phyloP scores from a whole-genome alignment of 2,888 invertebrate genomes.

The Lochmaea crataegi region DNA sequence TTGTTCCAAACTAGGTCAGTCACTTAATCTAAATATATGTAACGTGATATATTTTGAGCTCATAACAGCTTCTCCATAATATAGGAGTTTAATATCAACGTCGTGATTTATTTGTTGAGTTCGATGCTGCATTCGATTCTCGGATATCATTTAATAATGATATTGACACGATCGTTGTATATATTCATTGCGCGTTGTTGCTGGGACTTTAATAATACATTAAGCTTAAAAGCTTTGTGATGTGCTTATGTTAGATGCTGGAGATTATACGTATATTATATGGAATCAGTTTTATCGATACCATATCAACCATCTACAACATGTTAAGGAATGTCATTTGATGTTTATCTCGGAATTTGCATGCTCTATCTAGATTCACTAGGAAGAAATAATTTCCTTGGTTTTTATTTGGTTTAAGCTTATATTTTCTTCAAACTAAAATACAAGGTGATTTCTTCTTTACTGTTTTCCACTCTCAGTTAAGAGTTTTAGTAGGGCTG shows the following conservation, averaged over 20 bases:
- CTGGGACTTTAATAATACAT: background rate
- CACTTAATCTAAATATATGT: no score
- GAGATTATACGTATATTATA: background rate
- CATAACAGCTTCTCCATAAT: no score
- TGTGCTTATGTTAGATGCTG: background rate
- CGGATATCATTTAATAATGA: background rate
- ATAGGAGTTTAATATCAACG: no score
- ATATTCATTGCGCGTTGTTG: background rate
- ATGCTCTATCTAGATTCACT: background rate
- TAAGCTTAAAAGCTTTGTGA: slow-evolving; percentile 1
- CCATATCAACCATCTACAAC: background rate
- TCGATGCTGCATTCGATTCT: background rate
- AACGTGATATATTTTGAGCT: no score
- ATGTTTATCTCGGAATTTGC: background rate
- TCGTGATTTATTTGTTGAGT: no score
- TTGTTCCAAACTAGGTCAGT: no score
- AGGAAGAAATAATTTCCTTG: no score
- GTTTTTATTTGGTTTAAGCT: no score
- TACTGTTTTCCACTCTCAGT: no score
- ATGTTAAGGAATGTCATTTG: background rate
- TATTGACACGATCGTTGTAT: background rate
- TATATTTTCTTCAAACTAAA: no score
- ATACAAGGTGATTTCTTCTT: no score
- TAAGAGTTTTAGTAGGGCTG: no score
- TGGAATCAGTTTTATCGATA: background rate